phyloP scores from a whole-genome alignment of 2,797 vertebrate species.

The Eupleurogrammus muticus region DNA sequence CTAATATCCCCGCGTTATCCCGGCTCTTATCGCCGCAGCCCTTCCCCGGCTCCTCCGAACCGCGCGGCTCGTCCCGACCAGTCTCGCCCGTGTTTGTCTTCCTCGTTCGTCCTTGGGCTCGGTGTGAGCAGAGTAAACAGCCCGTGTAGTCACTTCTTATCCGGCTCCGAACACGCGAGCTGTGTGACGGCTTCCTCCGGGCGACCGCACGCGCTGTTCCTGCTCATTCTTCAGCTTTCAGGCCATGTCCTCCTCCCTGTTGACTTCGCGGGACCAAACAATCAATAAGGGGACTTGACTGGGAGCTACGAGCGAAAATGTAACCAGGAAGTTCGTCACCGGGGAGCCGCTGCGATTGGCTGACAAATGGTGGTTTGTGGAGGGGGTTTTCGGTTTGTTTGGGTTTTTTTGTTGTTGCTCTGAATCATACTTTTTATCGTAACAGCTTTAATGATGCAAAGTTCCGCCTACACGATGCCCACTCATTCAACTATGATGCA shows the following conservation, averaged over 20 bases:
- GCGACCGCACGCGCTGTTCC: slow-evolving; percentile 11
- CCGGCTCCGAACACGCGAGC: slow-evolving; percentile 32
- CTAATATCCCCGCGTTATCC: slow-evolving; percentile 51
- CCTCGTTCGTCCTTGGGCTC: slow-evolving; percentile 70
- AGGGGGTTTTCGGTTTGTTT: not conserved
- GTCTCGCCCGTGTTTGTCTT: slow-evolving; percentile 58
- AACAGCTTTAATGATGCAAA: slow-evolving; percentile 12
- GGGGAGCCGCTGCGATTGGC: slow-evolving; percentile 55
- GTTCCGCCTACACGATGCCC: slow-evolving; percentile 43
- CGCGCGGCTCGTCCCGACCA: slow-evolving; percentile 29
- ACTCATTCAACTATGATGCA: slow-evolving; percentile 43
- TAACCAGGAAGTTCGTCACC: slow-evolving; percentile 84
- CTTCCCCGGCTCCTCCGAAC: slow-evolving; percentile 16
- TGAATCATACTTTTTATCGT: slow-evolving; percentile 62
- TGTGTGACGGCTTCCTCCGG: slow-evolving; percentile 19
- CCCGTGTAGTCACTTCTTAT: slow-evolving; percentile 41
- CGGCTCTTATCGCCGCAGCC: slow-evolving; percentile 32
- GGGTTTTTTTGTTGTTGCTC: slow-evolving; percentile 1
- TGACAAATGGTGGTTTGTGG: slow-evolving; percentile 35
- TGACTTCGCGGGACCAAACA: slow-evolving; percentile 30
- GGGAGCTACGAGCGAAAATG: slow-evolving; percentile 36
- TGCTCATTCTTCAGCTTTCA: slow-evolving; percentile 8
- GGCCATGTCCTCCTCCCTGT: slow-evolving; percentile 28
- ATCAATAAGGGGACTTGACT: slow-evolving; percentile 25
- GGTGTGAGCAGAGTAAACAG: slow-evolving; percentile 49